These are phyloP conservation scores for Muscina levida DNA, from an alignment of 2,888 invertebrate species.

Conservation along the genomic window DNA sequence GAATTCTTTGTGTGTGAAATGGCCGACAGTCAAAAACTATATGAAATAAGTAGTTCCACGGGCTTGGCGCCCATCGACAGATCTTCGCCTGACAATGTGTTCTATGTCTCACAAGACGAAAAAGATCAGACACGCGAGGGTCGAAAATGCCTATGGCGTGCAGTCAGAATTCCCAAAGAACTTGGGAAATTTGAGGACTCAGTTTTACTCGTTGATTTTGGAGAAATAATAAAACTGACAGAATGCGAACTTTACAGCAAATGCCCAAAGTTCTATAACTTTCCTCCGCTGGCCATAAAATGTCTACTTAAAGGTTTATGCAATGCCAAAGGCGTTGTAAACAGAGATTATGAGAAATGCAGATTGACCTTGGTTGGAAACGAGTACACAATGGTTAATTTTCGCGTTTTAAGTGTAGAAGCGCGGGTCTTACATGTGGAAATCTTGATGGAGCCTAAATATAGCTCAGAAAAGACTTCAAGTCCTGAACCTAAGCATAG, in stretches of 20 bases:
- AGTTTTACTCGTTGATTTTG: slow-evolving; percentile 64
- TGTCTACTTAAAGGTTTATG: slow-evolving; percentile 63
- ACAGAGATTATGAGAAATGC: slow-evolving; percentile 45
- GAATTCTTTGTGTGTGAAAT: slow-evolving; percentile 65
- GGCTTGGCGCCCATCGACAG: slow-evolving; percentile 37
- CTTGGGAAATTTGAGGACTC: not conserved
- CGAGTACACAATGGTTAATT: slow-evolving; percentile 52
- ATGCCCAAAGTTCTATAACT: slow-evolving; percentile 51
- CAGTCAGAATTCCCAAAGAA: slow-evolving; percentile 42
- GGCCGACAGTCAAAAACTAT: slow-evolving; percentile 50
- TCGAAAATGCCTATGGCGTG: slow-evolving; percentile 60
- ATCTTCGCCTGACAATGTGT: slow-evolving; percentile 44
- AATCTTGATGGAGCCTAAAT: slow-evolving; percentile 42
- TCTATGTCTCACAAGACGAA: slow-evolving; percentile 58
- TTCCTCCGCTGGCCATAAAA: slow-evolving; percentile 65
- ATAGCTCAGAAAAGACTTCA: not conserved
- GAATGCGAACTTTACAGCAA: slow-evolving; percentile 51
- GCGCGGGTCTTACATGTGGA: slow-evolving; percentile 53
- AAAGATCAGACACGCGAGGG: not conserved
- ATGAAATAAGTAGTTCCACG: slow-evolving; percentile 57
- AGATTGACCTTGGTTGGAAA: slow-evolving; percentile 37
- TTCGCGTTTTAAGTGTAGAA: slow-evolving; percentile 50
- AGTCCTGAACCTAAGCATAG: not conserved
- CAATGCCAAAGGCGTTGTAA: slow-evolving; percentile 1
- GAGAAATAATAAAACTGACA: slow-evolving; percentile 57